Percentiles rank a stretch among this genome's conserved stretches.
phyloP scores from a whole-genome alignment of 2,113 vertebrate species.

The Dicerorhinus sumatrensis region DNA sequence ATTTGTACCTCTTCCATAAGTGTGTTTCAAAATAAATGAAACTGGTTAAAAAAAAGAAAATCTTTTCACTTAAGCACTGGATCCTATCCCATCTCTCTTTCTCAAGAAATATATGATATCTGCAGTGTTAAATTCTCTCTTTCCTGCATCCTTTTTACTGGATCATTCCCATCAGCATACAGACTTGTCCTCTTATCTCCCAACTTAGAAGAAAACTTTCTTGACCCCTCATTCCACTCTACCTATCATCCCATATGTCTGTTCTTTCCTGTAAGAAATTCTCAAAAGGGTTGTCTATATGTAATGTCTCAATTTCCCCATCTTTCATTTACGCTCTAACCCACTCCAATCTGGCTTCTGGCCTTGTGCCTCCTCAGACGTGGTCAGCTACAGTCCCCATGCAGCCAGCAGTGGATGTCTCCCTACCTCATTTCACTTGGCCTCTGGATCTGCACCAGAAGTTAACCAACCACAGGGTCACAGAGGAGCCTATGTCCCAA shows the following conservation, averaged over 20 bases:
- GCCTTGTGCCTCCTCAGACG: not conserved
- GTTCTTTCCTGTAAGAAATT: not conserved
- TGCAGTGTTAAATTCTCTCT: not conserved
- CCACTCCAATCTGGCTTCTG: not conserved
- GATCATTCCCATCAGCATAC: no score
- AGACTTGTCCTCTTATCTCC: not conserved
- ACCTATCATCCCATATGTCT: no score
- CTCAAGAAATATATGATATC: not conserved
- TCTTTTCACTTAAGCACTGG: not conserved
- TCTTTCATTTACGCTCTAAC: not conserved
- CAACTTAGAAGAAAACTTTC: not conserved
- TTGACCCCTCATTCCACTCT: not conserved
- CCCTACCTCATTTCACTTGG: not conserved
- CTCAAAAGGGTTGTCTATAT: not conserved
- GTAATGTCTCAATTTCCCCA: not conserved
- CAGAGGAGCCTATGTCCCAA: not conserved
- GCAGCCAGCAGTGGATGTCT: not conserved
- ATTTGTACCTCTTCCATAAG: not conserved
- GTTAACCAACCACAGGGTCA: not conserved
- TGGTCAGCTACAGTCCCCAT: not conserved
- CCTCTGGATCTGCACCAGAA: not conserved
- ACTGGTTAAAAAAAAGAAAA: not conserved
- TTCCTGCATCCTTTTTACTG: not conserved
- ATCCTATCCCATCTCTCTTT: not conserved
- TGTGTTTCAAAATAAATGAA: not conserved